Base-by-base conservation (phyloP, 2,888 invertebrate species). In the Meiosimyza decipiens region DNA sequence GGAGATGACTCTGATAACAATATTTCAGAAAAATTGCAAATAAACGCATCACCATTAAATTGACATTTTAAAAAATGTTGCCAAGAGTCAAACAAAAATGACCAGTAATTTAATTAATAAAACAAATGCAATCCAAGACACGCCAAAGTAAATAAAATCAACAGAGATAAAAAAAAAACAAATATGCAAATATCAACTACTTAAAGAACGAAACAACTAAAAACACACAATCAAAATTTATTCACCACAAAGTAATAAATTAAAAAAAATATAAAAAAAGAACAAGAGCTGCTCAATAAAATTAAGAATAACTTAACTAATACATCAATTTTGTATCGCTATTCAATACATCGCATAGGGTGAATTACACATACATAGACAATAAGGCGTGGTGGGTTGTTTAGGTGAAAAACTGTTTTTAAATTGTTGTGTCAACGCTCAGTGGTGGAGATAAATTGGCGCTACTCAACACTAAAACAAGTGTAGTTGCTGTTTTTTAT, bases 101-200 rank as follows among this genome's bases (percentile, higher is more conserved):
- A 68, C 68, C 68, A 68, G 57, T 68, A 59, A 28, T 68, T 28
- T 40, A 57, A 59, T 59, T 47, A 1, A n/a, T 6, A 62, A 40
- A 62, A 62, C 18, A 60, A 62, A 6, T 9, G 59, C 54, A 40
- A 18, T 52, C 22, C 7, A 16, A 59, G 69, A 51, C 69, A 69
- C 69, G 69, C 69, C 69, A 69, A 69, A 60, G 40, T 59, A 60
- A 60, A 69, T 51, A 69, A 9, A 13, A 16, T 15, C 66, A 57
- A 13, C 15, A 7, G 47, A 50, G 15, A 63, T 9, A n/a, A 63
- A 12, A 49, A 28, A 40, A 33, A 33, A 40, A 54, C 11, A 28
- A 52, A 52, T 12, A 22, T 12, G 49, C 18, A 40, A 40, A 40
- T 40, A 40, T 40, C 40, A 40, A 40, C 40, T 9, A 40, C 40